Percentiles rank a stretch among this genome's conserved stretches.
phyloP scores from a whole-genome alignment of 2,888 invertebrate genomes.

The Ariolimax columbianus region DNA sequence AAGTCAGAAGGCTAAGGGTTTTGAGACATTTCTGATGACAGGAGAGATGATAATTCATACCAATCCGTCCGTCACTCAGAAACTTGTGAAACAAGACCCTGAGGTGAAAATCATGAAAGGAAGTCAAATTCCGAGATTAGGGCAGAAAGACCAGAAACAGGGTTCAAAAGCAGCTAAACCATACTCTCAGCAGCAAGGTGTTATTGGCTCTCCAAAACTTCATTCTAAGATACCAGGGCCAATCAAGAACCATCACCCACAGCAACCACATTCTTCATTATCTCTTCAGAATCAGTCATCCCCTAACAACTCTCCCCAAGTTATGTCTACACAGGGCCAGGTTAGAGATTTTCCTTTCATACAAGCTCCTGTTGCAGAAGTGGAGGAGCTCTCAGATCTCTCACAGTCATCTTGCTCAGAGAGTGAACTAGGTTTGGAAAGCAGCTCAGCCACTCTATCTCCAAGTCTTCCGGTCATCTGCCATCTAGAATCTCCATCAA shows the following conservation, averaged over 20 bases:
- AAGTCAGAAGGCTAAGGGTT: slow-evolving; percentile 65
- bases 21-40: slow-evolving; percentile 92
- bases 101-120: slow-evolving; percentile 24
- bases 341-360: slow-evolving; percentile 51
- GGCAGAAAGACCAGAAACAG: slow-evolving; percentile 41
- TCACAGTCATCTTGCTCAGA: slow-evolving; percentile 58
- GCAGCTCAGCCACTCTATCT: slow-evolving; percentile 26
- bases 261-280: slow-evolving; percentile 25
- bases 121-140: slow-evolving; percentile 44
- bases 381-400: slow-evolving; percentile 59
- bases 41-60: slow-evolving; percentile 96
- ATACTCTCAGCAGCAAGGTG: slow-evolving; percentile 28
- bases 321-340: slow-evolving; percentile 31
- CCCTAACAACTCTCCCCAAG: not conserved
- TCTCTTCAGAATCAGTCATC: slow-evolving; percentile 25
- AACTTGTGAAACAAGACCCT: slow-evolving; percentile 71
- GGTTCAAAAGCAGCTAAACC: slow-evolving; percentile 36
- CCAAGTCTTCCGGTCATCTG: slow-evolving; percentile 44
- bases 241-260: slow-evolving; percentile 33
- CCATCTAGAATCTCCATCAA: slow-evolving; percentile 2
- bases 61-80: slow-evolving; percentile 80
- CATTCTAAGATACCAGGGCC: slow-evolving; percentile 39
- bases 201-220: slow-evolving; percentile 32
- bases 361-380: slow-evolving; percentile 58
- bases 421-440: slow-evolving; percentile 47